These are phyloP conservation scores for Rhombomys opimus DNA, from an alignment of 2,113 vertebrate genomes.

Conservation along the genomic window DNA sequence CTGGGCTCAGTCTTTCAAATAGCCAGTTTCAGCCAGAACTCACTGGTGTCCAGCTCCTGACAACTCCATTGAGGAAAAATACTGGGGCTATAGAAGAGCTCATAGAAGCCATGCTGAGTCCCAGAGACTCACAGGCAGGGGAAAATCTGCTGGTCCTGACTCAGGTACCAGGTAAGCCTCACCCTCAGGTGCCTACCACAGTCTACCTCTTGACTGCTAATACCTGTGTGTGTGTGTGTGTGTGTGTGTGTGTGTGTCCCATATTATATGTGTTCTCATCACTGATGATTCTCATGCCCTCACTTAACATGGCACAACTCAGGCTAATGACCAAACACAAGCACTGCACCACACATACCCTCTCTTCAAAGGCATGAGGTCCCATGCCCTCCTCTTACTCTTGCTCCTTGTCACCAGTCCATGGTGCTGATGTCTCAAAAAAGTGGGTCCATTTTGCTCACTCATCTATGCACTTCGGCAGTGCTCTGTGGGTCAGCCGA, in stretches of 20 bases:
- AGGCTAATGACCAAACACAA: neutral
- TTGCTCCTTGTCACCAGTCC: neutral
- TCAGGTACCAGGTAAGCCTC: neutral
- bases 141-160: neutral
- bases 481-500: neutral
- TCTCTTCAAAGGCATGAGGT: neutral
- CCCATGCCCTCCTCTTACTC: rapidly evolving
- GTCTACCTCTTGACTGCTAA: too few species aligned
- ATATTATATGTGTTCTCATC: neutral
- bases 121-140: neutral
- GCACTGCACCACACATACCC: neutral
- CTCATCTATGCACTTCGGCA: too few species aligned
- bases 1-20: neutral
- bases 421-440: neutral
- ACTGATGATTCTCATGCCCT: neutral
- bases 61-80: neutral
- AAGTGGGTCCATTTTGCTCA: neutral
- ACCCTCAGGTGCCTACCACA: too few species aligned
- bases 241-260: too few species aligned
- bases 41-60: too few species aligned
- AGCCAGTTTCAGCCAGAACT: neutral
- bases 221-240: too few species aligned
- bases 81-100: neutral
- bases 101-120: neutral
- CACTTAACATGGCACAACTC: neutral